Percentiles rank a stretch among this genome's conserved stretches.
Evolutionary conservation across 2,797 vertebrate genomes (phyloP).

Genomic region (Brachyalestes nurse): DNA sequence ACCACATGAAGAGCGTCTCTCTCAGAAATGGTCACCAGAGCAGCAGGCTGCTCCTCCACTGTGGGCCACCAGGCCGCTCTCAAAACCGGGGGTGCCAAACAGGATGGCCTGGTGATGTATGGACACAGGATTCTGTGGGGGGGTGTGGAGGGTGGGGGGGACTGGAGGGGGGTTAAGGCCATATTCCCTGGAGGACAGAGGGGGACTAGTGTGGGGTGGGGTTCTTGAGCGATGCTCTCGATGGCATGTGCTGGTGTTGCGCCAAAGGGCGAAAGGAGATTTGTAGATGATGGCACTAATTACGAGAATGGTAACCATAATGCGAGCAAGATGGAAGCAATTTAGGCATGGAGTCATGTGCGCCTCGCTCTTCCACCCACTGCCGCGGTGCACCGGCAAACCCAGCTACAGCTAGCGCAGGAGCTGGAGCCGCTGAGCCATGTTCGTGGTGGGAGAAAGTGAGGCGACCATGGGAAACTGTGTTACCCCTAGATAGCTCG

Average conservation of each 20-base stretch:
- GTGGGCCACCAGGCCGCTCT: slow-evolving; percentile 4
- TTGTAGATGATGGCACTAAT: slow-evolving; percentile 91
- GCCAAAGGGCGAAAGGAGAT: slow-evolving; percentile 87
- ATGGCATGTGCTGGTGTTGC: slow-evolving; percentile 76
- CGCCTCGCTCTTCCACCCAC: slow-evolving; percentile 85
- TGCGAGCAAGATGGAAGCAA: slow-evolving; percentile 90
- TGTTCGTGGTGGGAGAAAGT: not conserved
- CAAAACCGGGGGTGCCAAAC: slow-evolving; percentile 71
- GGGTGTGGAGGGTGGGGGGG: slow-evolving; percentile 49
- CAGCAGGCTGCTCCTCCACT: slow-evolving; percentile 57
- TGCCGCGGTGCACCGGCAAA: slow-evolving; percentile 68
- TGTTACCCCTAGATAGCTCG: not conserved
- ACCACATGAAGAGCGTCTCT: slow-evolving; percentile 86
- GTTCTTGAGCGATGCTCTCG: slow-evolving; percentile 59
- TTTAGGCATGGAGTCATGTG: slow-evolving; percentile 87
- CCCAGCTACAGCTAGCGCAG: not conserved
- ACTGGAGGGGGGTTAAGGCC: slow-evolving; percentile 64
- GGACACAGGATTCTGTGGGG: slow-evolving; percentile 48
- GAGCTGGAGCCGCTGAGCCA: not conserved
- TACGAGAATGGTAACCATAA: slow-evolving; percentile 88
- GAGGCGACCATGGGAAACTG: not conserved
- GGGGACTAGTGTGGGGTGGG: slow-evolving; percentile 65
- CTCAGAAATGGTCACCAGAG: slow-evolving; percentile 82
- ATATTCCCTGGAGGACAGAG: slow-evolving; percentile 69
- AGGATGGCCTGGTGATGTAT: slow-evolving; percentile 70